A percentile compares a stretch with the other conserved stretches of the same genome.
Evolutionary conservation across 2,888 invertebrate genomes (phyloP).

Genomic region (Abrostola tripartita): DNA sequence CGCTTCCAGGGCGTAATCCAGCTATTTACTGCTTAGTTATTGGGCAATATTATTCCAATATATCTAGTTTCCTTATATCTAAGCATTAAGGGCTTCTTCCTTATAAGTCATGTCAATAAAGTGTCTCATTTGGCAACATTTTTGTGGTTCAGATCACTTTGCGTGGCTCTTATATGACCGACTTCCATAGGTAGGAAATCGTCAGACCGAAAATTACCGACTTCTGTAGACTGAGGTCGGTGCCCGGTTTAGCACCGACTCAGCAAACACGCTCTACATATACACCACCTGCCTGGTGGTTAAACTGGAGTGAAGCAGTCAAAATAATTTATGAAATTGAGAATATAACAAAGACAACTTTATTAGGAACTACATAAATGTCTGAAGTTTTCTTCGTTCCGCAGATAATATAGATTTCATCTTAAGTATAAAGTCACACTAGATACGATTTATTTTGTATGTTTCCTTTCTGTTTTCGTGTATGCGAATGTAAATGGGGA

Average conservation of each 20-base stretch:
- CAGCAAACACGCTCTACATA: neutral
- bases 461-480: too few species aligned
- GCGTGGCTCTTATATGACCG: slow-evolving; percentile 8
- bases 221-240: neutral
- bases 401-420: too few species aligned
- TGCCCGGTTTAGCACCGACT: neutral
- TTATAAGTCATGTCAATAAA: slow-evolving; percentile 43
- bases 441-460: too few species aligned
- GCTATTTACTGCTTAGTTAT: slow-evolving; percentile 40
- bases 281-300: neutral
- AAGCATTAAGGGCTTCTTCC: slow-evolving; percentile 27
- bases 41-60: slow-evolving; percentile 34
- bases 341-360: too few species aligned
- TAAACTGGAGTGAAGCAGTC: neutral
- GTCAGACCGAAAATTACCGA: neutral
- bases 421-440: too few species aligned
- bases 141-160: slow-evolving; percentile 19
- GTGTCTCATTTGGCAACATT: slow-evolving; percentile 33
- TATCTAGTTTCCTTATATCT: slow-evolving; percentile 15
- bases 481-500: too few species aligned
- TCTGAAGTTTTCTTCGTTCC: too few species aligned
- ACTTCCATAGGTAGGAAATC: neutral
- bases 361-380: too few species aligned
- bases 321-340: neutral
- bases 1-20: slow-evolving; percentile 27